Percentiles rank a stretch among this genome's conserved stretches.
Evolutionary conservation across 1,140 invertebrate species (phyloP).

Genomic region (Arion vulgaris): DNA sequence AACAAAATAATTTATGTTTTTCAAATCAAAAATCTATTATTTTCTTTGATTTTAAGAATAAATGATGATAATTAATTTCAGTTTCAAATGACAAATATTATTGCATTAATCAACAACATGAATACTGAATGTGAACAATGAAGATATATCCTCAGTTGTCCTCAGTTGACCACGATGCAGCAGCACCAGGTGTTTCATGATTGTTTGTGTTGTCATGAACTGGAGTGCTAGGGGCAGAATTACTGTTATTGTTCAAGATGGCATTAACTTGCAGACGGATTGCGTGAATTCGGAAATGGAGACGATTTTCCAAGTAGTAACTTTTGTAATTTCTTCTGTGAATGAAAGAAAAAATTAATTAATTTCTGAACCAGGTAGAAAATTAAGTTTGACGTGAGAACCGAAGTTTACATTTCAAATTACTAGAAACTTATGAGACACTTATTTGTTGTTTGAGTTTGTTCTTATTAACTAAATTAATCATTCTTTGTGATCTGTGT

Average conservation of each 20-base stretch:
- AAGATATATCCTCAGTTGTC: background rate
- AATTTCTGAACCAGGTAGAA: background rate
- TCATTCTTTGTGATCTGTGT: no score
- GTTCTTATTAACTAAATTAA: no score
- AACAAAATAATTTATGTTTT: no score
- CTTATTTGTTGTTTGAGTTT: no score
- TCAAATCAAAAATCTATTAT: no score
- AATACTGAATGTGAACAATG: no score
- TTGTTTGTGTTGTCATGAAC: background rate
- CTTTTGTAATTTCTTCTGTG: constrained; percentile 89
- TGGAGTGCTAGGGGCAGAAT: background rate
- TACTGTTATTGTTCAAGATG: constrained; percentile 41
- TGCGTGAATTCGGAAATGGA: constrained; percentile 93
- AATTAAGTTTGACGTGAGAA: background rate
- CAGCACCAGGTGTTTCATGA: background rate
- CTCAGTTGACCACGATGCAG: background rate
- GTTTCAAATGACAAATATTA: no score
- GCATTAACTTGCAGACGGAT: constrained; percentile 66
- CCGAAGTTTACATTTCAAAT: no score
- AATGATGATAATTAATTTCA: no score
- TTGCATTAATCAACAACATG: no score
- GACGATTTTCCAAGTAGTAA: constrained; percentile 89
- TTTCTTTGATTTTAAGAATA: no score
- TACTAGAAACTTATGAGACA: no score
- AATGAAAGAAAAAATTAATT: constrained; percentile 36